These are phyloP conservation scores for Glomeris maerens DNA, from an alignment of 1,140 invertebrate species.

Conservation along the genomic window DNA sequence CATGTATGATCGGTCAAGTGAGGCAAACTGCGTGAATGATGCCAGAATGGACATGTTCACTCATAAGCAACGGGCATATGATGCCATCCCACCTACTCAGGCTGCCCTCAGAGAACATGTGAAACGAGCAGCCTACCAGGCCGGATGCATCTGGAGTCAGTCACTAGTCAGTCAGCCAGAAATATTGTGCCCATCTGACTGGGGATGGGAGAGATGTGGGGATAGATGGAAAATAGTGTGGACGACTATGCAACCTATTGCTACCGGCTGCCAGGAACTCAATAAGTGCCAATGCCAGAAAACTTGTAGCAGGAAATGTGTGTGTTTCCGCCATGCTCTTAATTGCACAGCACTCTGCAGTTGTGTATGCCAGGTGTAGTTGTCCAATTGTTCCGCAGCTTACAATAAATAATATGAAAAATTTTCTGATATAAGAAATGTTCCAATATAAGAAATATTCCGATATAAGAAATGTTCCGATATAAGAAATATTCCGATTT, in stretches of 20 bases:
- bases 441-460: no score
- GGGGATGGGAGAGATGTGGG: conserved; percentile 9
- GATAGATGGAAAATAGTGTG: conserved; percentile 5
- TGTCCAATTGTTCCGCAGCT: no score
- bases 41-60: conserved; percentile 14
- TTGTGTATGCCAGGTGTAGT: no score
- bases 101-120: conserved; percentile 14
- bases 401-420: background rate
- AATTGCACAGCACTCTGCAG: no score
- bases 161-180: background rate
- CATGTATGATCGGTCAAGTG: conserved; percentile 14
- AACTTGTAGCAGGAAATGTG: no score
- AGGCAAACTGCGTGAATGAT: conserved; percentile 7
- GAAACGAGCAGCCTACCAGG: conserved; percentile 10
- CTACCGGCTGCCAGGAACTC: conserved; percentile 10
- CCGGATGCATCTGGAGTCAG: conserved; percentile 10
- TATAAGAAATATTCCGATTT: no score
- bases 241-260: conserved; percentile 11
- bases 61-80: conserved; percentile 14
- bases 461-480: no score
- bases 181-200: background rate
- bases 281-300: no score
- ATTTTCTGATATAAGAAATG: no score
- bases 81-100: conserved; percentile 14
- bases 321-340: no score